Evolutionary conservation across 2,113 vertebrate species (phyloP).

Genomic region (Odontesthes bonariensis): DNA sequence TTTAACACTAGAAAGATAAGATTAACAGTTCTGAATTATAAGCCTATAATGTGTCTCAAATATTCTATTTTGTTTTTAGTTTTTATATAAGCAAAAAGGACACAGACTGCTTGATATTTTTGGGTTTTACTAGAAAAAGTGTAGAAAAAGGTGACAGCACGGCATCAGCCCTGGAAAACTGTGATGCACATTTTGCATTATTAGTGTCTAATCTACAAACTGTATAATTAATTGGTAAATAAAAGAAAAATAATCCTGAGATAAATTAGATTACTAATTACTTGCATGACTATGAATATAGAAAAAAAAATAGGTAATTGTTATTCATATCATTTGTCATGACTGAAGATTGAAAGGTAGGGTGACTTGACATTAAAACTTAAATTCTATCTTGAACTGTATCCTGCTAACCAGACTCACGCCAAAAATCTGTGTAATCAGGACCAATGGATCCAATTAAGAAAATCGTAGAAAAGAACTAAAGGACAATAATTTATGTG

Average conservation of each 20-base stretch:
- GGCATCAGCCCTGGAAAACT: not conserved
- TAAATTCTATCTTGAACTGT: not conserved
- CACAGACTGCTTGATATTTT: not conserved
- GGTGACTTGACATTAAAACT: constrained; percentile 15
- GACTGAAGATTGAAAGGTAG: constrained; percentile 1
- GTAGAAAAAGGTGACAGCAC: not conserved
- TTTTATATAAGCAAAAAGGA: not conserved
- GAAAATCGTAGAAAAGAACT: not conserved
- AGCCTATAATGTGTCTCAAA: not conserved
- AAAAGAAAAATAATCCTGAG: not conserved
- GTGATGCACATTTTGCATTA: not conserved
- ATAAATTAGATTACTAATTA: too few species aligned
- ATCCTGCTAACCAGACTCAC: too few species aligned
- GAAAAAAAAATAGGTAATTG: not conserved
- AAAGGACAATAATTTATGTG: too few species aligned
- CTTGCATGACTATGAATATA: too few species aligned
- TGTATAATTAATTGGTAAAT: not conserved
- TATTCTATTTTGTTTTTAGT: not conserved
- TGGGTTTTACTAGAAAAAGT: too few species aligned
- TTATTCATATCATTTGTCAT: not conserved
- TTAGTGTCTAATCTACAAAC: not conserved
- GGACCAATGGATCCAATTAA: constrained; percentile 3
- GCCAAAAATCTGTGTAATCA: not conserved
- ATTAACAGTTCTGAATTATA: not conserved
- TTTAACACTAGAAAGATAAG: not conserved